These are phyloP conservation scores for Drosophila paranaensis DNA, from an alignment of 2,888 invertebrate species.

Conservation along the genomic window DNA sequence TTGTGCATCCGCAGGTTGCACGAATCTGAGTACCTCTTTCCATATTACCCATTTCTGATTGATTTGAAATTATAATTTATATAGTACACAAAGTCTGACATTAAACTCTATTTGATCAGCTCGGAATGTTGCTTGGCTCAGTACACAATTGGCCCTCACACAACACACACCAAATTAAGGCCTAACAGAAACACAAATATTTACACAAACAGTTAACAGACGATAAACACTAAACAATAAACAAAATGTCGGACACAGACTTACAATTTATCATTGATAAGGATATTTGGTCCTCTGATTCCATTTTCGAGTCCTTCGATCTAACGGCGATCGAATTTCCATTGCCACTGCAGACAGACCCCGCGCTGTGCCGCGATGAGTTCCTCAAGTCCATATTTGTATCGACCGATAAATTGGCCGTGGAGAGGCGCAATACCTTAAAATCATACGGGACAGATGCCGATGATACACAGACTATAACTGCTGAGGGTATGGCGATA, in stretches of 20 bases:
- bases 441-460: accelerated
- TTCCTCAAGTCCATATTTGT: conserved; percentile 25
- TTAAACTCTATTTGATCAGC: neutral
- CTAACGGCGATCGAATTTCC: neutral
- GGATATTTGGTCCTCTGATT: neutral
- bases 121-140: neutral
- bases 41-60: too few relatives aligned
- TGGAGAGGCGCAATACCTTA: accelerated
- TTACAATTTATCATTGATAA: neutral
- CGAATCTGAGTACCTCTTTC: neutral
- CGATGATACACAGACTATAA: neutral
- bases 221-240: neutral
- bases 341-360: neutral
- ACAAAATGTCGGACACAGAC: neutral
- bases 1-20: neutral
- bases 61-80: too few relatives aligned
- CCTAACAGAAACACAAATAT: neutral
- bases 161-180: neutral
- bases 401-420: neutral
- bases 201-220: neutral
- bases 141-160: neutral
- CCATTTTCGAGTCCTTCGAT: neutral
- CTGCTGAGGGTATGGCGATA: conserved; percentile 37
- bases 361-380: conserved; percentile 33
- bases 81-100: neutral